Evolutionary conservation across 2,113 vertebrate species (phyloP).

Genomic region (Euleptes europaea): DNA sequence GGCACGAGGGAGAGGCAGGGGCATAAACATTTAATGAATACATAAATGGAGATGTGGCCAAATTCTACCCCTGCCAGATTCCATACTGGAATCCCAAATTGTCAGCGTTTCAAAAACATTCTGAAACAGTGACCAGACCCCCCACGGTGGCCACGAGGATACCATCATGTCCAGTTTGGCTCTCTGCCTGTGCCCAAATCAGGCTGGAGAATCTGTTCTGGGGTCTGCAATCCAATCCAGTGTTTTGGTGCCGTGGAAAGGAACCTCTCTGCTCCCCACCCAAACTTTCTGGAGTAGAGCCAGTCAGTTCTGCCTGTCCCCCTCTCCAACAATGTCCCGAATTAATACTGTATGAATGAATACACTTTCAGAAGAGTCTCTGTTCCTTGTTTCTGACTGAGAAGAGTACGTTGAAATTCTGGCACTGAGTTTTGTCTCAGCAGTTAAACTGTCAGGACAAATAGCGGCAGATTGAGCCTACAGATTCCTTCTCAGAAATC

Average conservation of each 20-base stretch:
- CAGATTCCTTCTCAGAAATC: conserved; percentile 56
- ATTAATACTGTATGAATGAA: conserved; percentile 2
- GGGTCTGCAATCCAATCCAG: not conserved
- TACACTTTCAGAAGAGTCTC: conserved; percentile 23
- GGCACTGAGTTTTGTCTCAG: conserved; percentile 50
- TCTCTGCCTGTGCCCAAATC: not conserved
- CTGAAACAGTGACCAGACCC: too few species aligned
- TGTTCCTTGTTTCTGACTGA: conserved; percentile 9
- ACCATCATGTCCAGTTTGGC: too few species aligned
- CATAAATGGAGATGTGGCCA: not conserved
- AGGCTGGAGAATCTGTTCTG: not conserved
- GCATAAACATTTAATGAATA: not conserved
- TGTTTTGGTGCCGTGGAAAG: not conserved
- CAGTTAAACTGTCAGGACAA: conserved; percentile 58
- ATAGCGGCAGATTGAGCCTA: conserved; percentile 54
- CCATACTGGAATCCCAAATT: not conserved
- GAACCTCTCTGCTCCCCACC: not conserved
- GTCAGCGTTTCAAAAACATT: too few species aligned
- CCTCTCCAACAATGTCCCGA: not conserved
- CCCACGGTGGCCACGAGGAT: too few species aligned
- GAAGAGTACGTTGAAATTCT: conserved; percentile 11
- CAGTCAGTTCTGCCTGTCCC: conserved; percentile 25
- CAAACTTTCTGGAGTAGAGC: conserved; percentile 12
- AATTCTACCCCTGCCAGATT: not conserved
- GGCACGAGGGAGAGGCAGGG: not conserved